Evolutionary conservation across 2,888 invertebrate genomes (phyloP).

Genomic region (Lamellibrachia columna): DNA sequence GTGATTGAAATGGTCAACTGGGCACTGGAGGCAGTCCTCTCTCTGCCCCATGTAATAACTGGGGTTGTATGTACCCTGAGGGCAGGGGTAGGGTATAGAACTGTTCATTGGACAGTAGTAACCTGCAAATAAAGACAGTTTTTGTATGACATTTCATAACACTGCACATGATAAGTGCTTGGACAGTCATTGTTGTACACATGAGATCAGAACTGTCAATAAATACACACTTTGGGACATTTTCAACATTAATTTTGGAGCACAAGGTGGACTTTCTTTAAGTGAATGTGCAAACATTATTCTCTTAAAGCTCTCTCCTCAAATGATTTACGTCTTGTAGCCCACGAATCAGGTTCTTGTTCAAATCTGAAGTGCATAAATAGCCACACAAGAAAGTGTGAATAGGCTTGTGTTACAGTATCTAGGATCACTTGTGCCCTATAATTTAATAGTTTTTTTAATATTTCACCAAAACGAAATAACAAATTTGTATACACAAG

Average conservation of each 20-base stretch:
- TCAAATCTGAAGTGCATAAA: no score
- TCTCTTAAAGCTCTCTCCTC: no score
- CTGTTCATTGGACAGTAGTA: conserved; percentile 60
- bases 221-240: not conserved
- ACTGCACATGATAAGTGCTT: not conserved
- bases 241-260: not conserved
- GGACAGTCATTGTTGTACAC: not conserved
- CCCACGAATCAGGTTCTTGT: no score
- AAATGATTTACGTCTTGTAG: no score
- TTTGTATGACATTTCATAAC: not conserved
- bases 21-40: conserved; percentile 51
- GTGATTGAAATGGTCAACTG: conserved; percentile 55
- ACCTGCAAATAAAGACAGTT: conserved; percentile 43
- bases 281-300: no score
- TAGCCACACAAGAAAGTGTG: no score
- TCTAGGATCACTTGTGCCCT: no score
- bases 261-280: not conserved
- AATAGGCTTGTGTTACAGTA: no score
- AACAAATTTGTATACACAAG: no score
- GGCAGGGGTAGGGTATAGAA: conserved; percentile 53
- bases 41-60: conserved; percentile 42
- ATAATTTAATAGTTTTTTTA: no score
- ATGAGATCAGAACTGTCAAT: not conserved
- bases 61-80: conserved; percentile 52
- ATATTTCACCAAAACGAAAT: no score